Evolutionary conservation across 2,113 vertebrate species (phyloP).

Genomic region (Ailurus styani): DNA sequence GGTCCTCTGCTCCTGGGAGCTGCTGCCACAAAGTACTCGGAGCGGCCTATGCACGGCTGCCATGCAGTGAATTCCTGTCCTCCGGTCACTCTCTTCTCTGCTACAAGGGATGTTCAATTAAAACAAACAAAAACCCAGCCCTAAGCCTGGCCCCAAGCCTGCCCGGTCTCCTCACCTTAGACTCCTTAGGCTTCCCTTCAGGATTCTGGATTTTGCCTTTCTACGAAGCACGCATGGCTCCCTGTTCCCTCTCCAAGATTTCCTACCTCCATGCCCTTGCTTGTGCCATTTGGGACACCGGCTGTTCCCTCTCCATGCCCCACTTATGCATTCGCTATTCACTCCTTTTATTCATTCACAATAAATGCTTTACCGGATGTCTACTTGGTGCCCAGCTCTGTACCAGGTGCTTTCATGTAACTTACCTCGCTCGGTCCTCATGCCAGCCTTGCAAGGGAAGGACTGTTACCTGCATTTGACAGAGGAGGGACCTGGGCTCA

Average conservation of each 20-base stretch:
- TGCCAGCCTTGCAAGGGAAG: neutral
- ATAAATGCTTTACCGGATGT: neutral
- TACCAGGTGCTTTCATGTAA: neutral
- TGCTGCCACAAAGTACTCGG: neutral
- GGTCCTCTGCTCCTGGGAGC: fast-evolving
- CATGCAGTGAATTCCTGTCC: neutral
- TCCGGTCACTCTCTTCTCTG: neutral
- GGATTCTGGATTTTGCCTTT: neutral
- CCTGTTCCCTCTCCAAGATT: neutral
- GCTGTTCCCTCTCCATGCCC: neutral
- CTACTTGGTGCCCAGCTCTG: neutral
- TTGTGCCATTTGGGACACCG: neutral
- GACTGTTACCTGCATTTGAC: neutral
- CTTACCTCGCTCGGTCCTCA: neutral
- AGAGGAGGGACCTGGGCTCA: neutral
- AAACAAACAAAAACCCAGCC: neutral
- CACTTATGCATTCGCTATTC: neutral
- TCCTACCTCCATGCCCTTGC: neutral
- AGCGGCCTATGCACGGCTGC: neutral
- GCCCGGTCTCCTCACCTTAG: neutral
- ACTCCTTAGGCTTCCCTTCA: neutral
- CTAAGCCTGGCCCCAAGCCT: no score
- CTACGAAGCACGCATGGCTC: neutral
- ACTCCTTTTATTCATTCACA: neutral
- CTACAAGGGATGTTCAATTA: neutral